A percentile compares a stretch with the other conserved stretches of the same genome.
Evolutionary conservation across 2,113 vertebrate genomes (phyloP).

Genomic region (Albula goreensis): DNA sequence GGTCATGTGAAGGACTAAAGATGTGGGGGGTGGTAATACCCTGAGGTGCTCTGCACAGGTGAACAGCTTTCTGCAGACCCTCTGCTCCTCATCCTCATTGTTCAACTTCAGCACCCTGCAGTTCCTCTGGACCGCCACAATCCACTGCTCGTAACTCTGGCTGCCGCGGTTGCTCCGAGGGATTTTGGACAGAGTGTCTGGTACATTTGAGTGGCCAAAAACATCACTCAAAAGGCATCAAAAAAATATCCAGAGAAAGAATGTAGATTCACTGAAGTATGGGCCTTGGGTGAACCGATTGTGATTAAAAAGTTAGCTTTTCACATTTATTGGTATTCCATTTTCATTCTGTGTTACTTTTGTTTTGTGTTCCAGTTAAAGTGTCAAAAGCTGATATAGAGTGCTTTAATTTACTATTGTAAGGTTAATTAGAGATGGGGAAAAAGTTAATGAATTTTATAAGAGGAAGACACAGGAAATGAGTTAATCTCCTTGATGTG

Average conservation of each 20-base stretch:
- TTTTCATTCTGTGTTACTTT: no score
- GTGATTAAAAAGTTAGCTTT: no score
- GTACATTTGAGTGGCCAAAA: not conserved
- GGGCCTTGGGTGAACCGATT: not conserved
- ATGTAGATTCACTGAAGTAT: not conserved
- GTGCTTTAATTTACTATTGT: no score
- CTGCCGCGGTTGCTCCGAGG: not conserved
- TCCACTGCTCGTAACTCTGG: constrained; percentile 14
- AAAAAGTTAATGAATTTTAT: no score
- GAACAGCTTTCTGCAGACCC: constrained; percentile 14
- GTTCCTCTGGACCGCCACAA: constrained; percentile 3
- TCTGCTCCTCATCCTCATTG: constrained; percentile 7
- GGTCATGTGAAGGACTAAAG: not conserved
- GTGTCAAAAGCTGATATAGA: no score
- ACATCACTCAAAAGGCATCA: not conserved
- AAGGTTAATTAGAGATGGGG: no score
- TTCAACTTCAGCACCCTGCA: constrained; percentile 10
- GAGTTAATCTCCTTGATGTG: no score
- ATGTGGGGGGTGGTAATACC: not conserved
- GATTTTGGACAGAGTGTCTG: constrained; percentile 1
- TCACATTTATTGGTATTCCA: no score
- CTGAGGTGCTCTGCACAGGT: constrained; percentile 16
- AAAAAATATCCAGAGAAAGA: not conserved
- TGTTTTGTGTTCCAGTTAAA: no score
- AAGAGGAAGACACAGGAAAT: no score